Evolutionary conservation across 2,113 vertebrate species (phyloP), one percentile per base, ranked within the genome.

Genomic region (Jaculus jaculus): DNA sequence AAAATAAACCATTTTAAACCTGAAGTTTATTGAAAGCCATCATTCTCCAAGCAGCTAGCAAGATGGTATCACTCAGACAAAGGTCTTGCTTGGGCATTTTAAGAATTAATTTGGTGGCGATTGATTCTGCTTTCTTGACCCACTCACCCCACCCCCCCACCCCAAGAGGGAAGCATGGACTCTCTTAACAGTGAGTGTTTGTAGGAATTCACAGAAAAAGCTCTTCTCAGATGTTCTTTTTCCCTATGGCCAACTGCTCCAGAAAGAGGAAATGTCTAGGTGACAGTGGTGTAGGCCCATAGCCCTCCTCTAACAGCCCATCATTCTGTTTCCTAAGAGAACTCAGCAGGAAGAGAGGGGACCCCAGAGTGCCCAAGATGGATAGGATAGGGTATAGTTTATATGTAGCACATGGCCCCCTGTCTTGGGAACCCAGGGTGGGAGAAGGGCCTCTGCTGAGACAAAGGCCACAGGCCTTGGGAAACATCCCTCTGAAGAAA

Each of bases 21-120:
- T 84, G 32, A 90, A 84, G 15, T 92, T 88, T 95, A 94, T 93
- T 88, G 66, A 95, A 95, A 94, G 68, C 17, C 51, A 66, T 80
- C 91, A 30, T 93, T 89, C 39, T 83, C 37, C 21, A 91, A 80
- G 68, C 51, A 89, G 32, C 85, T 58, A 74, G 73, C 75, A 51
- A 82, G 58, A 69, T 78, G 81, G 68, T 68, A 90, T 63, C 65
- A 23, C 30, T 72, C 66, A 87, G 86, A 93, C 61, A 84, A 92
- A 96, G 92, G 51, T 63, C 30, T 89, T 73, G 75, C 58, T 95
- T 77, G 84, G 26, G 84, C 83, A 93, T 95, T 86, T 84, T 32
- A 79, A 81, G 54, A 87, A 78, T 60, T 80, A 86, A 89, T 58
- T 85, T 93, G 51, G 61, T 66, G 47, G 69, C 58, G 78, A 68